Evolutionary conservation across 2,113 vertebrate species (phyloP), one percentile per base, ranked within the genome.

Genomic region (Spea multiplicata): DNA sequence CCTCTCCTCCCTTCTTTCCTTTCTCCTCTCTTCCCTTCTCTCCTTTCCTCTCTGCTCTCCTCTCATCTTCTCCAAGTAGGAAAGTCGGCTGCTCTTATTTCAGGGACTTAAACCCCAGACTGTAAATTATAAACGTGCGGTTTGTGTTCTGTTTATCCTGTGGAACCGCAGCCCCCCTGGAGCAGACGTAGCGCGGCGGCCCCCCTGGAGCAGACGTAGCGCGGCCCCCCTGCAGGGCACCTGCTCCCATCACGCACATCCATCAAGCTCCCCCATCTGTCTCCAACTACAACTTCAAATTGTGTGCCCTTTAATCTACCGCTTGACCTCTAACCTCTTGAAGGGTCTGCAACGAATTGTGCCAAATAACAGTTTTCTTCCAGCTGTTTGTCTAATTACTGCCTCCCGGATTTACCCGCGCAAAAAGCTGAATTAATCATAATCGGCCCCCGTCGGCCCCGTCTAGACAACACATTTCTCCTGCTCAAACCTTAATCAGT

Each of bases 111-210:
- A 74, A 64, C 64, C 72, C 48, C 10, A 61, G 57, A 8, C n/a
- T 64, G 2, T 44, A 74, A 74, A 74, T 74, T 74, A 74, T 45
- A 61, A 74, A 73, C 61, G 67, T 69, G 71, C 9, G 57, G 57
- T 17, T 74, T 55, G 62, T 16, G 49, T 74, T 59, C 55, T 59
- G 55, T 59, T 59, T 59, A 59, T 59, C 55, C 55, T 59, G 4
- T 13, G 14, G 3, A 59, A 59, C 55, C 3, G 14, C 55, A 59
- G 55, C 30, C 61, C 30, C 30, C 13, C n/a, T 64, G 61, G 61
- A 16, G 30, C 13, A 30, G 30, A 30, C 30, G 4, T 13, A 59
- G 14, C 10, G 14, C 55, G 9, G 14, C 55, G 9, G 55, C 30
- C 61, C 30, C 30, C 13, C n/a, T 64, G 61, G 61, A 16, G 30